A percentile compares a stretch with the other conserved stretches of the same genome.
Conservation (phyloP, 2,797 vertebrate species). For the Myripristis jacobus region DNA sequence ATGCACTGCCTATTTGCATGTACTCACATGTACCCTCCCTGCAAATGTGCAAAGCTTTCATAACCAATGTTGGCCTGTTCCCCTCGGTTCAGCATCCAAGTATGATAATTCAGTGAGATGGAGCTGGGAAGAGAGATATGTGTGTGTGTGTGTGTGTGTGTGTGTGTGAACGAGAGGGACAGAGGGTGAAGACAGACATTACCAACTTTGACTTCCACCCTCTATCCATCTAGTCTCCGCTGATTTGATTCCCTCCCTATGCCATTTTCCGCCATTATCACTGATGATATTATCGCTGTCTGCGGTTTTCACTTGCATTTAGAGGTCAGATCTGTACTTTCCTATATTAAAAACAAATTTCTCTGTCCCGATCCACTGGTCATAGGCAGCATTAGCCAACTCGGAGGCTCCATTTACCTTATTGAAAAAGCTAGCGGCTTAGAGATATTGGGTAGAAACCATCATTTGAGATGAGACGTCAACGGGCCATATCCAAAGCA, state of each 20-base stretch:
- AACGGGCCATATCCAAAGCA: constrained; percentile 70
- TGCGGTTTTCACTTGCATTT: constrained; percentile 69
- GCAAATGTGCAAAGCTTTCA: constrained; percentile 63
- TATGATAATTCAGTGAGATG: constrained; percentile 58
- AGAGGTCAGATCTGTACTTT: constrained; percentile 77
- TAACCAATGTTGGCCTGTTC: constrained; percentile 51
- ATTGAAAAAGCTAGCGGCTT: constrained; percentile 69
- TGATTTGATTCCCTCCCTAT: constrained; percentile 68
- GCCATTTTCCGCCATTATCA: constrained; percentile 68
- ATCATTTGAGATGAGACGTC: constrained; percentile 65
- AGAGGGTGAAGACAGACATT: constrained; percentile 58
- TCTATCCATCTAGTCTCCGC: constrained; percentile 65
- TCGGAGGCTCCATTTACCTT: constrained; percentile 70
- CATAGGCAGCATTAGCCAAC: constrained; percentile 63
- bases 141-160: constrained; percentile 26
- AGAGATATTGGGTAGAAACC: constrained; percentile 56
- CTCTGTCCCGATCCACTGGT: constrained; percentile 57
- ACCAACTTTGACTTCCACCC: constrained; percentile 31
- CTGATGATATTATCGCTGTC: constrained; percentile 71
- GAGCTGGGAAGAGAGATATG: constrained; percentile 15
- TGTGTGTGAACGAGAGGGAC: constrained; percentile 55
- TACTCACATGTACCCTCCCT: constrained; percentile 44
- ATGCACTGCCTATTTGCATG: constrained; percentile 68
- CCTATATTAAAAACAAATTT: constrained; percentile 74
- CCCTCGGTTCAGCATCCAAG: constrained; percentile 50